Conservation (phyloP, 2,113 vertebrate genomes). For the Romanogobio albipinnatus region DNA sequence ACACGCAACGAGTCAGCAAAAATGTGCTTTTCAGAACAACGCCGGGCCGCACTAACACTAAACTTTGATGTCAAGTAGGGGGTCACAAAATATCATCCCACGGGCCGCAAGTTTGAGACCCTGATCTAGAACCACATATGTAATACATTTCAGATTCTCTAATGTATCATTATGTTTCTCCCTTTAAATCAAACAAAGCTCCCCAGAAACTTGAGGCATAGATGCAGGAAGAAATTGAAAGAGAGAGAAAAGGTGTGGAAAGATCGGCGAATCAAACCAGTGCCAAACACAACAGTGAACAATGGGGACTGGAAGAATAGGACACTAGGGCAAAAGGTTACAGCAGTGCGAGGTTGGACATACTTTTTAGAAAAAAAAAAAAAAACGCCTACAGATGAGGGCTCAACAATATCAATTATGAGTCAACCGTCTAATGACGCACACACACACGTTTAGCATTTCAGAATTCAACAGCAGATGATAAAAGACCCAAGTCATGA, state of each 20-base stretch:
- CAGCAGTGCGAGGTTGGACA: background rate
- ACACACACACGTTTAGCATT: background rate
- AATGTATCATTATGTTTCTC: background rate
- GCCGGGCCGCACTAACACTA: too few species aligned
- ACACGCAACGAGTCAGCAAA: too few species aligned
- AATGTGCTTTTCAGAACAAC: too few species aligned
- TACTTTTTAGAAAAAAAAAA: background rate
- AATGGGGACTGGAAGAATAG: background rate
- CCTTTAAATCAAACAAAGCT: slow-evolving; percentile 13
- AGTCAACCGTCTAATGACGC: background rate
- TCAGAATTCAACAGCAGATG: background rate
- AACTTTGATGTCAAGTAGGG: too few species aligned
- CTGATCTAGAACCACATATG: background rate
- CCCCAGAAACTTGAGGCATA: background rate
- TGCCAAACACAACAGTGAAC: background rate
- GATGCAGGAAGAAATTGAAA: background rate
- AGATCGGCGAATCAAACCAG: background rate
- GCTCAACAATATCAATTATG: background rate
- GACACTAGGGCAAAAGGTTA: background rate
- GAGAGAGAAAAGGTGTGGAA: background rate
- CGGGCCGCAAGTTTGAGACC: too few species aligned
- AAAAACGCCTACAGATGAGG: background rate
- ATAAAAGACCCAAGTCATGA: slow-evolving; percentile 33
- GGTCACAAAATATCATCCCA: too few species aligned
- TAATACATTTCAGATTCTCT: background rate